Conservation (phyloP, 2,113 vertebrate species). For the Oceanodroma tethys region DNA sequence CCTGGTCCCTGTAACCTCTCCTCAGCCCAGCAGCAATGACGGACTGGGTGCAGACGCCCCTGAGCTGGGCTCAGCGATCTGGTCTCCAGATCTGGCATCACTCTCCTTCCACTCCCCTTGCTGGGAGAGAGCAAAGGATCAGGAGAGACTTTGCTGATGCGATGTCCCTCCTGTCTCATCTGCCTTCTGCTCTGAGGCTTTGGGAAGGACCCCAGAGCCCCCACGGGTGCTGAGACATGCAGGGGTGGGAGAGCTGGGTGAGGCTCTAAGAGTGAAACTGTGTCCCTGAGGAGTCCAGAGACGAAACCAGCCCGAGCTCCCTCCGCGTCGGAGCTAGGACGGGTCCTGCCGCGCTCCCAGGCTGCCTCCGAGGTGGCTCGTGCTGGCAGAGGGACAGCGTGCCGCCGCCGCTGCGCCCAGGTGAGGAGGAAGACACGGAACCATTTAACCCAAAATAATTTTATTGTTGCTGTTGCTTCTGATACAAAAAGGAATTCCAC, state of each 20-base stretch:
- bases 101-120: neutral
- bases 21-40: neutral
- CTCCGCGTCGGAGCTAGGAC: fast-evolving
- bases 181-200: neutral
- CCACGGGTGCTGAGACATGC: neutral
- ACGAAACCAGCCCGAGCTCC: neutral
- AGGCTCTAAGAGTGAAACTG: no score
- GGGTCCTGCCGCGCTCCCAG: fast-evolving
- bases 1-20: neutral
- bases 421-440: neutral
- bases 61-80: no score
- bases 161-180: neutral
- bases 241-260: neutral
- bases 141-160: neutral
- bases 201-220: neutral
- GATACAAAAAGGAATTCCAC: slow-evolving; percentile 73
- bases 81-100: neutral
- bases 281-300: neutral
- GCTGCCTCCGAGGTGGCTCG: fast-evolving
- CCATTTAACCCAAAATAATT: slow-evolving; percentile 88
- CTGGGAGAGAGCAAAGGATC: neutral
- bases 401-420: fast-evolving
- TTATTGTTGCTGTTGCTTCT: slow-evolving; percentile 85
- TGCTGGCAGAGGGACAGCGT: fast-evolving
- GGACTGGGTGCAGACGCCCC: neutral